Percentiles rank a stretch among this genome's conserved stretches.
Conservation (phyloP, 2,113 vertebrate species). For the Delphinus delphis region DNA sequence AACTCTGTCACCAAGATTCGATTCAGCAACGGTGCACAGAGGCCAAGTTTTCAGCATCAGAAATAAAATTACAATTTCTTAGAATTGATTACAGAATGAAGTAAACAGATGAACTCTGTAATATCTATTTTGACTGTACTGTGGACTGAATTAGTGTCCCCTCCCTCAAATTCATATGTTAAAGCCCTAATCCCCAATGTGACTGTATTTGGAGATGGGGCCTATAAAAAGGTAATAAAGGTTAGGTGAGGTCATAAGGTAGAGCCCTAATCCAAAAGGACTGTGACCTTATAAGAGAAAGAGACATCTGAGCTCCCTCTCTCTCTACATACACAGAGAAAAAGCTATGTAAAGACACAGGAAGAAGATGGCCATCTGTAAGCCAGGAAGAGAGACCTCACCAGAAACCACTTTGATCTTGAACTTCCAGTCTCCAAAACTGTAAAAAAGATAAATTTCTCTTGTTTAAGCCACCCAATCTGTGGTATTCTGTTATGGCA, state of each 20-base stretch:
- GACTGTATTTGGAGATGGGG: neutral
- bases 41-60: neutral
- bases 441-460: neutral
- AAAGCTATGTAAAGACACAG: neutral
- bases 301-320: neutral
- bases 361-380: neutral
- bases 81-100: neutral
- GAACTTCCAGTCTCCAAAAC: neutral
- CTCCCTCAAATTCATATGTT: neutral
- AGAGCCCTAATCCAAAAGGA: neutral
- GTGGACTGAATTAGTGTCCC: neutral
- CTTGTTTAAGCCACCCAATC: neutral
- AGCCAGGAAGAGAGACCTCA: neutral
- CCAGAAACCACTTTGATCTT: neutral
- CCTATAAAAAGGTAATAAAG: neutral
- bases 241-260: neutral
- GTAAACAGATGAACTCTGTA: neutral
- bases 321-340: neutral
- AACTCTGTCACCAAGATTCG: neutral
- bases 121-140: neutral
- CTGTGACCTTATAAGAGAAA: neutral
- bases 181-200: neutral
- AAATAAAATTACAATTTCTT: constrained; percentile 30
- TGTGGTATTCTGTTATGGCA: neutral
- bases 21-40: neutral